Percentiles rank a stretch among this genome's conserved stretches.
phyloP scores from a whole-genome alignment of 2,888 invertebrate species.

The Acronicta leporina region DNA sequence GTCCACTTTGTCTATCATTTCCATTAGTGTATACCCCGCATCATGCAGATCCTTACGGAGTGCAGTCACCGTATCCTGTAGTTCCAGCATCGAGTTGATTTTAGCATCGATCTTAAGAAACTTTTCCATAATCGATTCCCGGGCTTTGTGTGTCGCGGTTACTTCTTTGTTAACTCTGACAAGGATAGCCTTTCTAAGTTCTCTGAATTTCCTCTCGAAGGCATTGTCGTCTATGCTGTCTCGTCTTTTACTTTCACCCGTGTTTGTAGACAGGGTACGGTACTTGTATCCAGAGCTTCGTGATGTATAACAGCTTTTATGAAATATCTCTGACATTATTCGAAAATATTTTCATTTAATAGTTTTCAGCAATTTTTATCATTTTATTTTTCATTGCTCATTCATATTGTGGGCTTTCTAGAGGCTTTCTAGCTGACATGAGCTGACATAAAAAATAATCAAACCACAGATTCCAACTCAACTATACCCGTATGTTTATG shows the following conservation, averaged over 20 bases:
- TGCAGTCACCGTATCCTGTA: slow-evolving; percentile 65
- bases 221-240: slow-evolving; percentile 62
- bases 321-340: slow-evolving; percentile 74
- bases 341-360: slow-evolving; percentile 13
- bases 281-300: slow-evolving; percentile 80
- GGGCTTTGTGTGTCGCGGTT: slow-evolving; percentile 60
- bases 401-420: not conserved
- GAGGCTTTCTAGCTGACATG: not conserved
- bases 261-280: slow-evolving; percentile 79
- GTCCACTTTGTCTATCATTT: slow-evolving; percentile 66
- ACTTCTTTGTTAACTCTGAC: slow-evolving; percentile 69
- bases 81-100: slow-evolving; percentile 72
- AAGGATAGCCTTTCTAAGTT: slow-evolving; percentile 71
- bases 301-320: slow-evolving; percentile 77
- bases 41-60: slow-evolving; percentile 65
- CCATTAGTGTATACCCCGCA: slow-evolving; percentile 61
- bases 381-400: not conserved
- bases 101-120: slow-evolving; percentile 72
- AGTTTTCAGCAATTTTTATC: slow-evolving; percentile 1
- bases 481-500: no score
- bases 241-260: slow-evolving; percentile 67
- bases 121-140: slow-evolving; percentile 68
- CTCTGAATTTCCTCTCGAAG: slow-evolving; percentile 73
- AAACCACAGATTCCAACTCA: no score
- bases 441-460: no score